A percentile compares a stretch with the other conserved stretches of the same genome.
Evolutionary conservation across 2,888 invertebrate species (phyloP).

Genomic region (Pseudococcus jackbeardsleyi): DNA sequence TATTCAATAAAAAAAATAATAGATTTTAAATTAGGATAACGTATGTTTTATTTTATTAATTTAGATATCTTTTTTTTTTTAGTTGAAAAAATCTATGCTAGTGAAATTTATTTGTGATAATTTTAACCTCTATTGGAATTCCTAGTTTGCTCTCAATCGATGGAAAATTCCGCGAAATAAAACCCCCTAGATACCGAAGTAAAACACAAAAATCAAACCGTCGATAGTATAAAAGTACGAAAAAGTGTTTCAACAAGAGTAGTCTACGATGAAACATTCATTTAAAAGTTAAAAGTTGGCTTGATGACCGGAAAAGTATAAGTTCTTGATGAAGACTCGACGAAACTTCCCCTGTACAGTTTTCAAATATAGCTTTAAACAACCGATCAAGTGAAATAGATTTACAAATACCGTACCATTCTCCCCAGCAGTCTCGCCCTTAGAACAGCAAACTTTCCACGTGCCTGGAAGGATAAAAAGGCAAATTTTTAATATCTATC

Average conservation of each 20-base stretch:
- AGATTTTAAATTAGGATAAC: too few species aligned
- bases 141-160: neutral
- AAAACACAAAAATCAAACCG: conserved; percentile 21
- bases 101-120: neutral
- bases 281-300: conserved; percentile 43
- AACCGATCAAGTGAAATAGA: conserved; percentile 21
- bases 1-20: too few species aligned
- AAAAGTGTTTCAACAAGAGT: neutral
- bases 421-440: neutral
- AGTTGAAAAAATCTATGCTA: neutral
- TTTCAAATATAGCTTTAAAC: conserved; percentile 14
- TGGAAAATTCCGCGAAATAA: neutral
- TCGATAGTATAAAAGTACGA: conserved; percentile 3
- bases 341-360: neutral
- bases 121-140: neutral
- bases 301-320: conserved; percentile 40
- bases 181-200: neutral
- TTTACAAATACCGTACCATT: neutral
- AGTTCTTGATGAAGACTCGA: conserved; percentile 37
- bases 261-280: conserved; percentile 9
- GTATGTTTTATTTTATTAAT: too few species aligned
- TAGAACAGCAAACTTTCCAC: neutral
- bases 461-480: neutral
- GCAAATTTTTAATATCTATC: conserved; percentile 10
- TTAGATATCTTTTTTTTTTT: too few species aligned